Conservation (phyloP, 2,888 invertebrate genomes). For the Chalcosyrphus nemorum region DNA sequence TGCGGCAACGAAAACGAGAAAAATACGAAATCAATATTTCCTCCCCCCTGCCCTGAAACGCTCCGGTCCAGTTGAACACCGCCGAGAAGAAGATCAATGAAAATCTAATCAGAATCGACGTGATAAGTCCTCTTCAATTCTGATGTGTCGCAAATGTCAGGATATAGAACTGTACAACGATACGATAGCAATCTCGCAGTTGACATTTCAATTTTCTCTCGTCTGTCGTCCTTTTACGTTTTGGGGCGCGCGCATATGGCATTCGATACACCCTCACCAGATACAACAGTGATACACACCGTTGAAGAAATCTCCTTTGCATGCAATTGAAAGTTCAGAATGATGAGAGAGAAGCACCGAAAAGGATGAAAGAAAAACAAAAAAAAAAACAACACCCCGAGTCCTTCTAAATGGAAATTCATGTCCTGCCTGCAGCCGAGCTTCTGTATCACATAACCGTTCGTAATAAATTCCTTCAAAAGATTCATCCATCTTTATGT, state of each 20-base stretch:
- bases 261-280: not conserved
- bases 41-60: not conserved
- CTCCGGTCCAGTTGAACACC: not conserved
- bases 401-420: constrained; percentile 52
- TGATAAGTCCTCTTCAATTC: constrained; percentile 73
- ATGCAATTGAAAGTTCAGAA: constrained; percentile 53
- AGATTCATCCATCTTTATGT: constrained; percentile 51
- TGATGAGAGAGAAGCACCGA: constrained; percentile 2
- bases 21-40: constrained; percentile 38
- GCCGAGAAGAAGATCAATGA: constrained; percentile 57
- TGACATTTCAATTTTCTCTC: constrained; percentile 73
- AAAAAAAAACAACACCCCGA: not conserved
- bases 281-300: constrained; percentile 6
- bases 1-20: constrained; percentile 5
- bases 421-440: constrained; percentile 62
- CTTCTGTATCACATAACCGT: constrained; percentile 42
- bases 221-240: constrained; percentile 34
- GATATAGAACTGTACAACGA: constrained; percentile 8
- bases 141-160: constrained; percentile 70
- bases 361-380: not conserved
- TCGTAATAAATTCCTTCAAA: constrained; percentile 66
- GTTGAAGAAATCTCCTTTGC: constrained; percentile 46
- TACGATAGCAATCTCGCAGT: constrained; percentile 67
- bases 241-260: not conserved
- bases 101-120: constrained; percentile 73